A percentile compares a stretch with the other conserved stretches of the same genome.
Evolutionary conservation across 1,140 invertebrate genomes (phyloP).

Genomic region (Venturia canescens): DNA sequence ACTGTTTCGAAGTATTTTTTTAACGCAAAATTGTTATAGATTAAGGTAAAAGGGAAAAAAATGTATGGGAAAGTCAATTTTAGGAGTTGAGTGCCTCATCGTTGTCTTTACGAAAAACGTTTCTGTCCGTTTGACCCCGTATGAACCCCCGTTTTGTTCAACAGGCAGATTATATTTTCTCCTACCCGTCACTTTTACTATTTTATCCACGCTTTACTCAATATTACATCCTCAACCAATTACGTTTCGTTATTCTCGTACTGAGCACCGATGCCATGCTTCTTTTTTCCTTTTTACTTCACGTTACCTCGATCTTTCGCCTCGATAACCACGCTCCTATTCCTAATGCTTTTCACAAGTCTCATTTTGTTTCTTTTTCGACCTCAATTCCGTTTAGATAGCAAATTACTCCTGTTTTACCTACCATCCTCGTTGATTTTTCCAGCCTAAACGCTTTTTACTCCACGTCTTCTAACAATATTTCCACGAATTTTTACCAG

Average conservation of each 20-base stretch:
- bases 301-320: slow-evolving; percentile 25
- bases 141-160: slow-evolving; percentile 62
- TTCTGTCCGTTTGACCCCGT: slow-evolving; percentile 56
- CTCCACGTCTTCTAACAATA: too few species aligned
- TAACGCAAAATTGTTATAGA: background rate
- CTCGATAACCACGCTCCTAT: slow-evolving; percentile 21
- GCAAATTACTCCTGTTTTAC: too few species aligned
- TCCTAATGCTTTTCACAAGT: background rate
- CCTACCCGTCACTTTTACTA: slow-evolving; percentile 12
- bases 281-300: background rate
- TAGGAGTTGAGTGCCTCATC: background rate
- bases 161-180: slow-evolving; percentile 63
- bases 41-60: background rate
- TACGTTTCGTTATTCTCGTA: background rate
- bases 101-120: slow-evolving; percentile 25
- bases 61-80: slow-evolving; percentile 38
- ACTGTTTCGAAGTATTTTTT: background rate
- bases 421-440: too few species aligned
- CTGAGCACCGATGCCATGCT: background rate
- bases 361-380: slow-evolving; percentile 5
- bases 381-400: background rate
- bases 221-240: background rate
- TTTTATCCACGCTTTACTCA: slow-evolving; percentile 12
- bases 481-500: too few species aligned
- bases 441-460: too few species aligned